Conservation (phyloP, 1,140 invertebrate species). For the Drosophila sucinea region DNA sequence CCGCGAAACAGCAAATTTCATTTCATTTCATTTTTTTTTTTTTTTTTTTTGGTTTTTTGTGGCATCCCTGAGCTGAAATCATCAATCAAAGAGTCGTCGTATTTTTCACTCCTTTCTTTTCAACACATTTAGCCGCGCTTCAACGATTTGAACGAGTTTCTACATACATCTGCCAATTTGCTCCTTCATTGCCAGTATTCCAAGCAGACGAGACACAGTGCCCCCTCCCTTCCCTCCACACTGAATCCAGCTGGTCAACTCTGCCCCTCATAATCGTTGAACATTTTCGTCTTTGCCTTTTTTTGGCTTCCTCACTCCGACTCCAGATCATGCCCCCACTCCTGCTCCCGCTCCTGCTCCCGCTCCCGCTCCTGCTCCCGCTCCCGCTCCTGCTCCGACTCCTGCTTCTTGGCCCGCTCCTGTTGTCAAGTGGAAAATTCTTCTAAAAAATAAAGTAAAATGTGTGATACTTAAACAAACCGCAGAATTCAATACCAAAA, state of each 20-base stretch:
- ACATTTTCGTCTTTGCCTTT: constrained; percentile 56
- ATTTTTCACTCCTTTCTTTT: constrained; percentile 30
- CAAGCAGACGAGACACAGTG: no score
- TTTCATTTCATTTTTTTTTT: constrained; percentile 38
- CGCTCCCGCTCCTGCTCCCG: neutral
- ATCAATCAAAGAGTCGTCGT: constrained; percentile 68
- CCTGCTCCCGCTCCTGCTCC: neutral
- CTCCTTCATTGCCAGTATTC: constrained; percentile 40
- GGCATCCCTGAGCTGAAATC: constrained; percentile 73
- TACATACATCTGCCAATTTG: constrained; percentile 7
- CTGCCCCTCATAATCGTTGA: constrained; percentile 66
- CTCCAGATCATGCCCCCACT: neutral
- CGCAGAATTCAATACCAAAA: constrained; percentile 77
- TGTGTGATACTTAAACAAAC: constrained; percentile 73
- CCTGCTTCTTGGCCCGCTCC: neutral
- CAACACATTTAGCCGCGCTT: constrained; percentile 75
- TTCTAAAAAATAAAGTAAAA: constrained; percentile 49
- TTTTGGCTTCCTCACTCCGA: neutral
- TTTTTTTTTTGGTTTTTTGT: constrained; percentile 37
- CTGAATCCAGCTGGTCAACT: constrained; percentile 70
- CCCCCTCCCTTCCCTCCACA: neutral
- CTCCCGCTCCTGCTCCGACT: neutral
- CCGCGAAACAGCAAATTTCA: constrained; percentile 55
- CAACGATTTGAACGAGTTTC: constrained; percentile 64
- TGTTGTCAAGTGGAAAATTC: constrained; percentile 77